These are phyloP conservation scores for Zeugodacus cucurbitae DNA, from an alignment of 1,140 invertebrate genomes.

Conservation along the genomic window DNA sequence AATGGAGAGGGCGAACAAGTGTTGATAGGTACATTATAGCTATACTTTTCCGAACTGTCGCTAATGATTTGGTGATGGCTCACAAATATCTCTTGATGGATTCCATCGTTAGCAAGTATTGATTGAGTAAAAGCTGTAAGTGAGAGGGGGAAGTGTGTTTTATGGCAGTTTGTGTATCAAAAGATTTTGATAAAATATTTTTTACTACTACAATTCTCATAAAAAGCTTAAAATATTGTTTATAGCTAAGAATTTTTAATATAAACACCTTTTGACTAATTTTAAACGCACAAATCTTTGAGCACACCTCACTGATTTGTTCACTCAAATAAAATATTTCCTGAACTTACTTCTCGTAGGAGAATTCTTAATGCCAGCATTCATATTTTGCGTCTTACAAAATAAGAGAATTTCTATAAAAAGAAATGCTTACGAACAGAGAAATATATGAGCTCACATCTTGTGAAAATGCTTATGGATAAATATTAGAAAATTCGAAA, in stretches of 20 bases:
- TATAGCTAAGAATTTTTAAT: too few species aligned
- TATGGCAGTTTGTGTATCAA: too few species aligned
- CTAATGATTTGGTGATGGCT: constrained; percentile 18
- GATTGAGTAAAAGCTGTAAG: neutral
- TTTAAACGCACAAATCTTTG: too few species aligned
- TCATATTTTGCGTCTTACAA: neutral
- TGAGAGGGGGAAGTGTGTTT: too few species aligned
- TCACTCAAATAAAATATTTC: too few species aligned
- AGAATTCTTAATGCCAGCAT: neutral
- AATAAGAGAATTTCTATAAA: neutral
- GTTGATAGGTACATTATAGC: neutral
- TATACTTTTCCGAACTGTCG: neutral
- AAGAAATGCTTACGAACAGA: neutral
- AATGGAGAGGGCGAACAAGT: neutral
- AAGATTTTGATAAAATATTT: too few species aligned
- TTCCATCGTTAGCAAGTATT: neutral
- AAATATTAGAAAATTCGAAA: neutral
- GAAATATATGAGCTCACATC: neutral
- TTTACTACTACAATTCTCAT: too few species aligned
- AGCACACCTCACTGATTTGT: too few species aligned
- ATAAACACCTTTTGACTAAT: too few species aligned
- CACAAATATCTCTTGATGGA: neutral
- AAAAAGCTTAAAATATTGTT: too few species aligned
- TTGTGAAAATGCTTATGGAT: neutral
- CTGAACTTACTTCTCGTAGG: too few species aligned